Base-by-base conservation (phyloP, 2,888 invertebrate species). In the Ametastegia equiseti region DNA sequence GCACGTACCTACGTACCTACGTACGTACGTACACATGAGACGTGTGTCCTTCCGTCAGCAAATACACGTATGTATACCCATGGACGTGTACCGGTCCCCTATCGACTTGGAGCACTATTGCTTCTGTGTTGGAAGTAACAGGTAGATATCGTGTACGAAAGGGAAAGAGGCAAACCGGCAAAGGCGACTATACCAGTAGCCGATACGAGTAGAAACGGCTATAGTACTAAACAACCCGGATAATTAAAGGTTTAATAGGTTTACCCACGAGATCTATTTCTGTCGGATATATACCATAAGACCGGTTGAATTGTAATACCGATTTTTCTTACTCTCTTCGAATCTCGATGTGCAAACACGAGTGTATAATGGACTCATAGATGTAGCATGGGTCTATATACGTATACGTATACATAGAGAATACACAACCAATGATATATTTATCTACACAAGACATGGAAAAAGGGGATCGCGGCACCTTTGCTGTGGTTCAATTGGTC, bases 231-330 rank as follows among this genome's bases (percentile, higher is more conserved):
- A 60, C 73, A 63, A 60, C 57, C 50, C 65, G 54, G 81, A 79
- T 81, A 81, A 81, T 81, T 81, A 81, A 79, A 81, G 79, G 54
- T 79, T 79, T 81, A 81, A 81, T 81, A 67, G 81, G 65, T 81
- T 80, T 73, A 67, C 69, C 63, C 33, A 65, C 15, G 54, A 79
- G 67, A 47, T 79, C 65, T 81, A 81, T 81, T 81, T 81, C 79
- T 79, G 81, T 69, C 39, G 19, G 75, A 54, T 75, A 19, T 54
- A 47, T n/a, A n/a, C n/a, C n/a, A n/a, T 54, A 36, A 19, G 15
- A 13, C 33, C 33, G 19, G 23, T 54, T 54, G 36, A 54, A 75
- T 75, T 54, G 54, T 75, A 75, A 75, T 75, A 7, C 45, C 39
- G 75, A 45, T 45, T 54, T 36, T 19, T 19, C 33, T 36, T 11